These are phyloP conservation scores for Standfussiana lucernea DNA, from an alignment of 2,888 invertebrate species.

Conservation along the genomic window DNA sequence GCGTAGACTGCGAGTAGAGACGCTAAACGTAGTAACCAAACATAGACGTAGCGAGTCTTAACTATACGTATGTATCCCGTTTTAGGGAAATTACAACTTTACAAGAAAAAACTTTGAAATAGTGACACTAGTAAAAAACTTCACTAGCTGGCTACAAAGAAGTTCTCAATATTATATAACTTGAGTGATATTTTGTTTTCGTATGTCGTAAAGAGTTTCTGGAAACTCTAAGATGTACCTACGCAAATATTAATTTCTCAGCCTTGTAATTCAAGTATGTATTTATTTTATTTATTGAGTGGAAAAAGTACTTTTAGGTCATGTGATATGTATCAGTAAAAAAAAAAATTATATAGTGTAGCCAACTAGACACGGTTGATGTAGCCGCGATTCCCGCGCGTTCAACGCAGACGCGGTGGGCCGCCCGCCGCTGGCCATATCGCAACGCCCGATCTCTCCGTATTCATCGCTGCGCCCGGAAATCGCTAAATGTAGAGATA, in stretches of 20 bases:
- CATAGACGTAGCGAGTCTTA: neutral
- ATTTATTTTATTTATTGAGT: neutral
- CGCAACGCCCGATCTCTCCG: slow-evolving; percentile 85
- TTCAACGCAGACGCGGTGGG: slow-evolving; percentile 68
- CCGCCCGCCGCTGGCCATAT: slow-evolving; percentile 78
- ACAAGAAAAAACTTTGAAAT: neutral
- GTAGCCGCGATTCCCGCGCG: slow-evolving; percentile 72
- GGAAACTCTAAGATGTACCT: neutral
- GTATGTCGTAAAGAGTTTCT: slow-evolving; percentile 3
- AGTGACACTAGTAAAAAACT: neutral
- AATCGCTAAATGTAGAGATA: slow-evolving; percentile 86
- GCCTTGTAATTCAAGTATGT: neutral
- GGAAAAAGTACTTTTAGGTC: neutral
- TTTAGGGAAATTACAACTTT: neutral
- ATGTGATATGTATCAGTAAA: slow-evolving; percentile 7
- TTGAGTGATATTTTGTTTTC: neutral
- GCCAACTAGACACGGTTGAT: slow-evolving; percentile 67
- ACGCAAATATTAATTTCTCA: neutral
- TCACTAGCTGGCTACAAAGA: neutral
- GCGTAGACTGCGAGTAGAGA: neutral
- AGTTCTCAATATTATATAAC: neutral
- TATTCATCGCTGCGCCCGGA: slow-evolving; percentile 85
- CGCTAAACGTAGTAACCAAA: slow-evolving; percentile 2
- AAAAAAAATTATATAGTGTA: slow-evolving; percentile 32
- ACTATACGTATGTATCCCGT: neutral